phyloP scores from a whole-genome alignment of 2,888 invertebrate genomes.

The Hyppa rectilinea region DNA sequence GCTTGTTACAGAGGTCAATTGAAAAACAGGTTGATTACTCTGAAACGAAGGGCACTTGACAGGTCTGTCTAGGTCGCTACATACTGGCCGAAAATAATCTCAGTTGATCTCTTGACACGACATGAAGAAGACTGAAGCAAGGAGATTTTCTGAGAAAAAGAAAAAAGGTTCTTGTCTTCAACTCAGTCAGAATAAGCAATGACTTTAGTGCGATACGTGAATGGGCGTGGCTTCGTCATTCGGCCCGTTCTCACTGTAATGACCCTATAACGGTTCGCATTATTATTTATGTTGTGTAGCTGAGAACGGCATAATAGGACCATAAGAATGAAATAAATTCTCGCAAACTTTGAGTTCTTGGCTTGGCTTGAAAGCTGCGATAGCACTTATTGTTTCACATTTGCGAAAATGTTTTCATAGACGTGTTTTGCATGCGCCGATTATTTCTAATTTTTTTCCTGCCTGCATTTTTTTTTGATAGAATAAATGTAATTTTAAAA shows the following conservation, averaged over 20 bases:
- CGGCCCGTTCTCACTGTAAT: slow-evolving; percentile 85
- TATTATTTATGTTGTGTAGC: slow-evolving; percentile 90
- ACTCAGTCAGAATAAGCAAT: slow-evolving; percentile 69
- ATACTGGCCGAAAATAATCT: not conserved
- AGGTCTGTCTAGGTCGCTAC: not conserved
- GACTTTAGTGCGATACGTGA: slow-evolving; percentile 63
- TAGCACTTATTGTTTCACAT: slow-evolving; percentile 87
- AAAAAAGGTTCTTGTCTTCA: no score
- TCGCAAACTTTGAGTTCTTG: slow-evolving; percentile 87
- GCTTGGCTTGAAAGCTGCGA: slow-evolving; percentile 84
- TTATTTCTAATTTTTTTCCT: slow-evolving; percentile 67
- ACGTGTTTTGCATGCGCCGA: slow-evolving; percentile 79
- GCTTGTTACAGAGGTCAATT: slow-evolving; percentile 57
- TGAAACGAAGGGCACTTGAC: slow-evolving; percentile 29
- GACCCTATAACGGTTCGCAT: slow-evolving; percentile 89
- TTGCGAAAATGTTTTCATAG: slow-evolving; percentile 80
- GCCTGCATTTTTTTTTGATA: not conserved
- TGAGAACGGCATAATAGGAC: slow-evolving; percentile 89
- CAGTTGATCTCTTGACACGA: not conserved
- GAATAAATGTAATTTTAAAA: not conserved
- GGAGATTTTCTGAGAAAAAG: no score
- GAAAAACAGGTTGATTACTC: slow-evolving; percentile 56
- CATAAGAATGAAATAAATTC: slow-evolving; percentile 90
- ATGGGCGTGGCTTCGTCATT: slow-evolving; percentile 78
- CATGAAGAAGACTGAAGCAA: slow-evolving; percentile 8